Evolutionary conservation across 2,797 vertebrate species (phyloP), one percentile per base, ranked within the genome.

Genomic region (Sebastolobus alascanus): DNA sequence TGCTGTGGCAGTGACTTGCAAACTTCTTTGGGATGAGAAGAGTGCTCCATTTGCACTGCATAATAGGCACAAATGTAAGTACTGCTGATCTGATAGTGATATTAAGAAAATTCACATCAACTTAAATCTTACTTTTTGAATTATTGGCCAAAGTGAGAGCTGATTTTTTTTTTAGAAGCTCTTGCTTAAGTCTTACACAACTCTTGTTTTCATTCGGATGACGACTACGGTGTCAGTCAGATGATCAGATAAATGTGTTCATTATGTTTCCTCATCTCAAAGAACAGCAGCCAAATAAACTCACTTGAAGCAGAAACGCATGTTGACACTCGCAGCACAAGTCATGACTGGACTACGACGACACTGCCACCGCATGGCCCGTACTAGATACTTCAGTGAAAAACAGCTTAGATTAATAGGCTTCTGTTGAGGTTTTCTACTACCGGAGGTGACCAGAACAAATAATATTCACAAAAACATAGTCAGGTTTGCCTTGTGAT

Each of bases 341-440:
- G n/a, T 6, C 8, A 50, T 13, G 52, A 66, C 27, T 37, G 35
- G 35, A 63, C 10, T 18, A 12, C 66, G 67, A 83, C 76, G 8
- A 50, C 50, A 75, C 38, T 22, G 77, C 83, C 79, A 43, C 64
- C 40, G 6, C 22, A 6, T 77, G 78, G 80, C 16, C 8, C 10
- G 29, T 1, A 25, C 8, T 6, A 29, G 33, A 40, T 9, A 72
- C 25, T 69, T 59, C 37, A 68, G 2, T 3, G 31, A 22, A 64
- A 35, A 75, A 63, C 4, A 37, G 8, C 35, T 33, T 0, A 1
- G 16, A 1, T 3, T 8, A 10, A 66, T 2, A 22, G 11, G 4
- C 1, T 27, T 56, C 31, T 25, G 20, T 18, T 25, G 8, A 25
- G 14, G 18, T 25, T 40, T 61, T 40, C 37, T 13, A 7, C 8